Conservation (phyloP, 2,888 invertebrate genomes). For the Andrena camellia region DNA sequence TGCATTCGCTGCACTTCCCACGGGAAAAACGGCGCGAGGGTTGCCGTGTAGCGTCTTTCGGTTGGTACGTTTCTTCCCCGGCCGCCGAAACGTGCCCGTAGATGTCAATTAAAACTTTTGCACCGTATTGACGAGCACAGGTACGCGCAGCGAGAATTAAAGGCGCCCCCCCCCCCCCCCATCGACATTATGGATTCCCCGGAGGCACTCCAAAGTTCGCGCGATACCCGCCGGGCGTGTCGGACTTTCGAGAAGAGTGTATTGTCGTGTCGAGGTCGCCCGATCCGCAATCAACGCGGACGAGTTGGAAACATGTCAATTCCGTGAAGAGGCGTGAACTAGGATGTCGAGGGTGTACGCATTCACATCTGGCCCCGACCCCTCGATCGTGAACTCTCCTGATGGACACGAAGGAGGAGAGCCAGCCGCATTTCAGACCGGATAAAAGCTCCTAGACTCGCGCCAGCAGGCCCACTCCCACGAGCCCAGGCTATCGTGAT, state of each 20-base stretch:
- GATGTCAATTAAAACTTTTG: constrained; percentile 50
- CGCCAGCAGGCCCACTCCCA: constrained; percentile 77
- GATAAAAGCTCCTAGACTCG: constrained; percentile 73
- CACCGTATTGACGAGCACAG: constrained; percentile 16
- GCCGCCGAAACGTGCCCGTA: background rate
- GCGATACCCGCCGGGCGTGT: constrained; percentile 47
- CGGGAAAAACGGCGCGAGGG: too few relatives aligned
- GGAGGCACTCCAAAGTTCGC: constrained; percentile 47
- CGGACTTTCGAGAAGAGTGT: constrained; percentile 77
- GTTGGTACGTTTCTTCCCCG: background rate
- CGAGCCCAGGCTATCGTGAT: constrained; percentile 72
- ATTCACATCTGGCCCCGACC: constrained; percentile 64
- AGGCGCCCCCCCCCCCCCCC: background rate
- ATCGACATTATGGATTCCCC: constrained; percentile 35
- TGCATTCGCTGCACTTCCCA: constrained; percentile 35
- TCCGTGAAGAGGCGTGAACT: constrained; percentile 66
- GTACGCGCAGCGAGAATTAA: constrained; percentile 5
- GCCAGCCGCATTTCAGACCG: constrained; percentile 55
- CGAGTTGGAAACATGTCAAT: constrained; percentile 78
- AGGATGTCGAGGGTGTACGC: constrained; percentile 65
- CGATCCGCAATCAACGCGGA: constrained; percentile 78
- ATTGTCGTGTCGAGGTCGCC: constrained; percentile 79
- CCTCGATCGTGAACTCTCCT: constrained; percentile 48
- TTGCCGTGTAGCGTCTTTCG: background rate
- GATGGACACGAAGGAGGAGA: constrained; percentile 58